Evolutionary conservation across 2,113 vertebrate genomes (phyloP).

Genomic region (Plotosus lineatus): DNA sequence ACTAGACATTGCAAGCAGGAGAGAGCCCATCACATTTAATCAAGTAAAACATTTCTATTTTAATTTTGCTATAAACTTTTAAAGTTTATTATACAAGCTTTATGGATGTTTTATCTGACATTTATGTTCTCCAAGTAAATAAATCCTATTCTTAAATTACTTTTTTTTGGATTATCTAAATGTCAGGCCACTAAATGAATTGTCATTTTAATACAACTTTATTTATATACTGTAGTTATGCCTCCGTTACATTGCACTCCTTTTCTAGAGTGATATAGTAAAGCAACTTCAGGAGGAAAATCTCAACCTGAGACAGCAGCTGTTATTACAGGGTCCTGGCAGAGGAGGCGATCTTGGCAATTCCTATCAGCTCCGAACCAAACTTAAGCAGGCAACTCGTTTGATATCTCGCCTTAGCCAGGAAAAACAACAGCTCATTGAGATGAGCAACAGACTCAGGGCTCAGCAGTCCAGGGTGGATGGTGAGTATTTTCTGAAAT

Average conservation of each 20-base stretch:
- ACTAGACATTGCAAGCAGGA: slow-evolving; percentile 64
- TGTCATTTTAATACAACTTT: neutral
- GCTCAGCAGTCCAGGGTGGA: slow-evolving; percentile 65
- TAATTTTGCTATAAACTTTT: neutral
- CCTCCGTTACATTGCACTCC: neutral
- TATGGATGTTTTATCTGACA: too few relatives aligned
- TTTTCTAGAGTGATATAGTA: slow-evolving; percentile 60
- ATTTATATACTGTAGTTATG: neutral
- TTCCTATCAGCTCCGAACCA: slow-evolving; percentile 58
- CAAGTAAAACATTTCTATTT: slow-evolving; percentile 51
- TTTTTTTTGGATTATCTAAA: too few relatives aligned
- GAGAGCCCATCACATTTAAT: slow-evolving; percentile 60
- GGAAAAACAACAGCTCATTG: slow-evolving; percentile 84
- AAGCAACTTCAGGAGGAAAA: slow-evolving; percentile 58
- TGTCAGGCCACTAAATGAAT: neutral
- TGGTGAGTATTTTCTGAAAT: slow-evolving; percentile 60
- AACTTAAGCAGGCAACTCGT: slow-evolving; percentile 76
- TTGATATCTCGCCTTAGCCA: slow-evolving; percentile 73
- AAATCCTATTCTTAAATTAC: too few relatives aligned
- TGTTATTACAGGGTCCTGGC: slow-evolving; percentile 11
- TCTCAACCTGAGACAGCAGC: slow-evolving; percentile 52
- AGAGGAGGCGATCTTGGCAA: slow-evolving; percentile 14
- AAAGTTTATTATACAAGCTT: too few relatives aligned
- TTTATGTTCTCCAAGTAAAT: too few relatives aligned
- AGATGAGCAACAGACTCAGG: slow-evolving; percentile 82